These are phyloP conservation scores for Dolichoris vasculosae DNA, from an alignment of 1,140 invertebrate species.

Conservation along the genomic window DNA sequence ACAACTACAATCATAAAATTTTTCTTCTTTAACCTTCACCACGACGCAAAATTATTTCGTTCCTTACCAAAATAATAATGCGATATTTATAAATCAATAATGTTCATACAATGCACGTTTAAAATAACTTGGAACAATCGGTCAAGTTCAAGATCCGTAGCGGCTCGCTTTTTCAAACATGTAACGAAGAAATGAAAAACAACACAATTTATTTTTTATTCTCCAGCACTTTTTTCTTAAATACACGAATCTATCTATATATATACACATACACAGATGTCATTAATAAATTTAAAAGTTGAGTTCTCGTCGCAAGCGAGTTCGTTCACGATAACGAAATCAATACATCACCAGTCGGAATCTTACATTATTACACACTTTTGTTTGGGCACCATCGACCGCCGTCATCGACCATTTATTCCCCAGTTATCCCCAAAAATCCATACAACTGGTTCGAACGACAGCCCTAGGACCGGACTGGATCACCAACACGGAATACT, in stretches of 20 bases:
- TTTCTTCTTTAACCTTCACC: no score
- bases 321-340: not conserved
- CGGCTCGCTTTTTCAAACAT: not conserved
- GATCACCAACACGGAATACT: not conserved
- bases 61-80: no score
- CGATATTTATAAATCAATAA: no score
- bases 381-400: not conserved
- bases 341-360: not conserved
- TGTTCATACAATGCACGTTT: no score
- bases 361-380: not conserved
- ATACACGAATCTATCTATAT: constrained; percentile 37
- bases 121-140: no score
- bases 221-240: not conserved
- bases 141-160: no score
- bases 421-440: not conserved
- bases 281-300: constrained; percentile 31
- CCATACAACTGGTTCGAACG: not conserved
- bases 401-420: not conserved
- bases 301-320: not conserved
- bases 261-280: constrained; percentile 41
- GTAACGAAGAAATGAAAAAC: not conserved
- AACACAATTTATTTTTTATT: not conserved
- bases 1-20: no score
- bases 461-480: not conserved
- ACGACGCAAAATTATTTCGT: no score